Evolutionary conservation across 1,140 invertebrate species (phyloP).

Genomic region (Sitophilus oryzae): DNA sequence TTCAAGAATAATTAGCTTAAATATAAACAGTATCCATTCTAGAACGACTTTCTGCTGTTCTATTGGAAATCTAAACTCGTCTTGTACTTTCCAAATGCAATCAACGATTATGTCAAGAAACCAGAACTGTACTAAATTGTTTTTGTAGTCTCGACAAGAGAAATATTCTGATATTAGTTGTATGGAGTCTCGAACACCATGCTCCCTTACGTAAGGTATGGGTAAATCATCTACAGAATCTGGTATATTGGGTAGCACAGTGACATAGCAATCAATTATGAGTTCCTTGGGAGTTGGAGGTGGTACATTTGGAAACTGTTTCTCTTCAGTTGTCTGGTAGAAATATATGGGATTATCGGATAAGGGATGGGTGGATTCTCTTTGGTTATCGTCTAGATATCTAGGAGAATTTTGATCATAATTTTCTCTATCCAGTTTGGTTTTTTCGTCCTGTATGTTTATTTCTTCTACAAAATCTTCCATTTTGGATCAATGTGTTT

Average conservation of each 20-base stretch:
- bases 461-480: no score
- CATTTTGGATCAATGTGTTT: no score
- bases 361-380: background rate
- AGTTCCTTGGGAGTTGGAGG: constrained; percentile 15
- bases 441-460: no score
- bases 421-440: no score
- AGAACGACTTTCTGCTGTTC: constrained; percentile 34
- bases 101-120: constrained; percentile 39
- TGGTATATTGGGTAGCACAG: constrained; percentile 13
- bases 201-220: constrained; percentile 33
- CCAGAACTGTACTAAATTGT: constrained; percentile 40
- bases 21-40: constrained; percentile 36
- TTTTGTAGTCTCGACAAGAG: constrained; percentile 33
- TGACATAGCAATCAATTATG: constrained; percentile 14
- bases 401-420: no score
- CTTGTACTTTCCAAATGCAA: constrained; percentile 40
- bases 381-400: no score
- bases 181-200: constrained; percentile 35
- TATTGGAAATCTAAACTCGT: constrained; percentile 35
- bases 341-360: constrained; percentile 4
- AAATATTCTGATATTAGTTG: constrained; percentile 32
- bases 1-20: constrained; percentile 34
- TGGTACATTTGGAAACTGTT: constrained; percentile 9
- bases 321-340: background rate
- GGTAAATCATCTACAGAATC: constrained; percentile 18